These are phyloP conservation scores for Oceanodroma tethys DNA, from an alignment of 2,113 vertebrate genomes.

Conservation along the genomic window DNA sequence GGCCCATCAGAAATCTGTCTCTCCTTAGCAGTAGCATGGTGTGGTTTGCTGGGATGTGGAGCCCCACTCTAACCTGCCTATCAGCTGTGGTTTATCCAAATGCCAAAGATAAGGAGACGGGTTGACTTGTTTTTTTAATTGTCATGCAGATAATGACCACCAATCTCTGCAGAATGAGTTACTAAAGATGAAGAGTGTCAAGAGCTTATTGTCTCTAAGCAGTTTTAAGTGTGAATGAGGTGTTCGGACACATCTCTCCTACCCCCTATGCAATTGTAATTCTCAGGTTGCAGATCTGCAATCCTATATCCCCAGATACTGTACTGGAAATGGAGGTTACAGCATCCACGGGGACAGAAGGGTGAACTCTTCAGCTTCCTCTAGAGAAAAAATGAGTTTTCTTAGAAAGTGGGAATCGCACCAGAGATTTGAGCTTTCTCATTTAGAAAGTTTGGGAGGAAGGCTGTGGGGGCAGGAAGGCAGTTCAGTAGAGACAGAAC, in stretches of 20 bases:
- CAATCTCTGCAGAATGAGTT: not conserved
- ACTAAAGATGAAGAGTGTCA: not conserved
- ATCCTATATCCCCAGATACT: slow-evolving; percentile 22
- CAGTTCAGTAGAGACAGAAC: slow-evolving; percentile 55
- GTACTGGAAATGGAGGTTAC: slow-evolving; percentile 36
- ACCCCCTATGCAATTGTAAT: slow-evolving; percentile 54
- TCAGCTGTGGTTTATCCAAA: slow-evolving; percentile 38
- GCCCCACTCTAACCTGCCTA: slow-evolving; percentile 11
- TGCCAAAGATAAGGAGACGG: slow-evolving; percentile 61
- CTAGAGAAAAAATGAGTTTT: not conserved
- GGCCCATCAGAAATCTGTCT: not conserved
- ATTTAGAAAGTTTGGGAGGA: slow-evolving; percentile 47
- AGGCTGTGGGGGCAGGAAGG: slow-evolving; percentile 40
- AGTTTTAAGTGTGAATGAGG: not conserved
- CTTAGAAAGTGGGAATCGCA: slow-evolving; percentile 41
- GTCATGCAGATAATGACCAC: not conserved
- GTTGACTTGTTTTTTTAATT: not conserved
- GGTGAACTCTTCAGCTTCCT: slow-evolving; percentile 11
- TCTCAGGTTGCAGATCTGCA: slow-evolving; percentile 59
- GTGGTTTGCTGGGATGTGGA: slow-evolving; percentile 3
- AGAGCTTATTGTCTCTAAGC: not conserved
- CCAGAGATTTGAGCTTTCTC: slow-evolving; percentile 18
- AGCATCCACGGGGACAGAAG: not conserved
- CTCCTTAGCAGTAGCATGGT: slow-evolving; percentile 4
- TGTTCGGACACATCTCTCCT: slow-evolving; percentile 29